Conservation (phyloP, 2,113 vertebrate genomes). For the Amia ocellicauda region DNA sequence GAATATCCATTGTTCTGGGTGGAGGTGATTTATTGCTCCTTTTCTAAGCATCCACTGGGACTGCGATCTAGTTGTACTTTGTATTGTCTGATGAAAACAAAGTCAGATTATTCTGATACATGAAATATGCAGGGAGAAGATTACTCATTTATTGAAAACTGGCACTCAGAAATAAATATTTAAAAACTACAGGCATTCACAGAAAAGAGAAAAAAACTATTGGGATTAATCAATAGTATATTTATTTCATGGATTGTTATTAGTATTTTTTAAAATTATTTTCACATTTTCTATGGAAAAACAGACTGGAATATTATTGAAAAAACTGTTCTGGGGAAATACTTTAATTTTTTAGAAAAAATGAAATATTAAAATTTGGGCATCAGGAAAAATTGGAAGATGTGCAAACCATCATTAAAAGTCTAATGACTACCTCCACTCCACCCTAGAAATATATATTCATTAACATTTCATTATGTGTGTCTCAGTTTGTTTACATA, state of each 20-base stretch:
- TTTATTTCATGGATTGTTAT: not conserved
- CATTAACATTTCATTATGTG: too few relatives aligned
- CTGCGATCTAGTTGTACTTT: not conserved
- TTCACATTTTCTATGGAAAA: too few relatives aligned
- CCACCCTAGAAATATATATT: too few relatives aligned
- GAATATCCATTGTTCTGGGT: slow-evolving; percentile 5
- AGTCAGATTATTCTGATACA: slow-evolving; percentile 30
- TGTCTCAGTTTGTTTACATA: not conserved
- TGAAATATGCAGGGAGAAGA: slow-evolving; percentile 39
- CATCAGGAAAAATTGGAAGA: too few relatives aligned
- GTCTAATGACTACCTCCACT: too few relatives aligned
- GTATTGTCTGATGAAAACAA: slow-evolving; percentile 29
- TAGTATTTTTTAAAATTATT: not conserved
- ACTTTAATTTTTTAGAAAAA: too few relatives aligned
- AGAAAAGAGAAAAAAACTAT: slow-evolving; percentile 31
- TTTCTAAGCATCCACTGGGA: not conserved
- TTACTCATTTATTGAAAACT: slow-evolving; percentile 37
- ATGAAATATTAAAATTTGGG: too few relatives aligned
- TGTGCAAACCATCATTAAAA: too few relatives aligned
- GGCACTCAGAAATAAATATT: slow-evolving; percentile 39
- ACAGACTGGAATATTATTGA: too few relatives aligned
- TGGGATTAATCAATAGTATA: slow-evolving; percentile 57
- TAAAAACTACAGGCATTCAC: slow-evolving; percentile 34
- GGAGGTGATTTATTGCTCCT: slow-evolving; percentile 2
- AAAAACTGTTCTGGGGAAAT: too few relatives aligned